These are phyloP conservation scores for Conus ventricosus DNA, from an alignment of 1,140 invertebrate genomes.

Conservation along the genomic window DNA sequence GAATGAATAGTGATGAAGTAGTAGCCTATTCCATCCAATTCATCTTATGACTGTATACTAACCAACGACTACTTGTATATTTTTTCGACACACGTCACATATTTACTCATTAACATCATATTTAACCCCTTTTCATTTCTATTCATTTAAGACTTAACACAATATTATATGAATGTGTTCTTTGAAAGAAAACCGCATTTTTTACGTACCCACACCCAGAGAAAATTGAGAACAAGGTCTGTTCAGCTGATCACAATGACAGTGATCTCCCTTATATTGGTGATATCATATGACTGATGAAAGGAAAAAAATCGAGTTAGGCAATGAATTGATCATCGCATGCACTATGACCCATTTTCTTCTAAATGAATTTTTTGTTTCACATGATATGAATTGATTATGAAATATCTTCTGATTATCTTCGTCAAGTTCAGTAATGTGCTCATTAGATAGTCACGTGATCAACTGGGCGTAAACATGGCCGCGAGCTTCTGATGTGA, in stretches of 20 bases:
- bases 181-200: no score
- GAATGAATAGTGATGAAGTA: no score
- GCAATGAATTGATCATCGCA: neutral
- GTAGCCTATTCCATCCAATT: no score
- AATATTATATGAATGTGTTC: no score
- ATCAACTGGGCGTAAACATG: constrained; percentile 38
- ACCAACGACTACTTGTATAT: no score
- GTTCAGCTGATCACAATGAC: neutral
- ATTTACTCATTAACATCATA: no score
- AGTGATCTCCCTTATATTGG: neutral
- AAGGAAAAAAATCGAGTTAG: neutral
- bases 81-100: no score
- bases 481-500: constrained; percentile 30
- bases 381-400: neutral
- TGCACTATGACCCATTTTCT: neutral
- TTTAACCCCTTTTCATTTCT: no score
- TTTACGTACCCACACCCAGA: no score
- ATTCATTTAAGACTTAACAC: no score
- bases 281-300: neutral
- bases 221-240: no score
- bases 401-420: neutral
- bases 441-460: constrained; percentile 30
- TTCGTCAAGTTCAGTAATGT: neutral
- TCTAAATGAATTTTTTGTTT: neutral
- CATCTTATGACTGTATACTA: no score